Evolutionary conservation across 1,140 invertebrate species (phyloP), one percentile per base, ranked within the genome.

Genomic region (Heliconius hermathena): DNA sequence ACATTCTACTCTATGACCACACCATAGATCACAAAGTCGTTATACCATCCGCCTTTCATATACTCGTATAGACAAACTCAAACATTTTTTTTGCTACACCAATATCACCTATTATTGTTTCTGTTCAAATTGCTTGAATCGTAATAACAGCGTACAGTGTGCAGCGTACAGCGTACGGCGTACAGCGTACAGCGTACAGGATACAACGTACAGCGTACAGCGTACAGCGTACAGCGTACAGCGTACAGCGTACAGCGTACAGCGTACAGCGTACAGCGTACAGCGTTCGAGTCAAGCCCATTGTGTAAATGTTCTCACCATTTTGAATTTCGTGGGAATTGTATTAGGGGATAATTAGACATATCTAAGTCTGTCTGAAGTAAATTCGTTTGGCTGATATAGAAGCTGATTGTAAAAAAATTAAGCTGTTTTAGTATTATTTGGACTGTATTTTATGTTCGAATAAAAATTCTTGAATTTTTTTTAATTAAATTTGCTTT

Each of bases 21-120:
- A 57, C 29, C 52, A 78, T 85, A 88, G 66, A 81, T 83, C 81
- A 79, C 78, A 83, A 71, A 85, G 71, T 88, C 71, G 74, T 33
- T 72, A 26, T 18, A 54, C 54, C 16, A 8, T 20, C 33, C 49
- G 16, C 49, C 72, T 29, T 22, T 41, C 77, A 4, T 16, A 46
- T 4, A 83, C 75, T 36, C 33, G 33, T 36, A 36, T 36, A 81
- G 80, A 80, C 78, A 74, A 82, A 85, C 76, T 80, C 76, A 77
- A 85, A 80, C 78, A 87, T 79, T 84, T 87, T 86, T 88, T 87
- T 73, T 84, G 73, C 83, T 78, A 73, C 83, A 82, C 83, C 83
- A 84, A 84, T 85, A 85, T 79, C 70, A 79, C 71, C 71, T 60
- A 71, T 80, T 82, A 79, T 84, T 82, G 80, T 81, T 77, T 54